These are phyloP conservation scores for Philopedon plagiatum DNA, from an alignment of 2,888 invertebrate species.

Conservation along the genomic window DNA sequence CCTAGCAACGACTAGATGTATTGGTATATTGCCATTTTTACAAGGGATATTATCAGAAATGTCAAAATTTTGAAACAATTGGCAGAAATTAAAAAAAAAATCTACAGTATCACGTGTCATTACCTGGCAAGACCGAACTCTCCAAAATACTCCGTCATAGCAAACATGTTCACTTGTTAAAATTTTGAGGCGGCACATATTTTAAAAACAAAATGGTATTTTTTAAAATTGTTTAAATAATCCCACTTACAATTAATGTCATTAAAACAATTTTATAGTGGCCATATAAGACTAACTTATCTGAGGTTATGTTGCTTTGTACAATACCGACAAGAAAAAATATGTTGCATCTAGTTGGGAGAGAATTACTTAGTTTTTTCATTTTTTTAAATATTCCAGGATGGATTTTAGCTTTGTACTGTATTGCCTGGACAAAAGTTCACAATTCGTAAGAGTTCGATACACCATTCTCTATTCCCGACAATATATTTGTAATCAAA, in stretches of 20 bases:
- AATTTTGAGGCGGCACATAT: slow-evolving; percentile 42
- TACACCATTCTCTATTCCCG: not conserved
- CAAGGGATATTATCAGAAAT: too few species aligned
- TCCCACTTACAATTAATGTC: not conserved
- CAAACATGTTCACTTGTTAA: slow-evolving; percentile 67
- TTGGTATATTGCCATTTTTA: too few species aligned
- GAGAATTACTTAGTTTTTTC: too few species aligned
- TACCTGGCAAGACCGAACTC: slow-evolving; percentile 71
- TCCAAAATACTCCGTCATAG: slow-evolving; percentile 72
- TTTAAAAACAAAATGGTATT: slow-evolving; percentile 11
- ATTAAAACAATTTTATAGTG: not conserved
- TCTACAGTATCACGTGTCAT: slow-evolving; percentile 37
- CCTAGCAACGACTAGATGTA: too few species aligned
- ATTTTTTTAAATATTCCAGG: too few species aligned
- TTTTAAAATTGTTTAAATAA: not conserved
- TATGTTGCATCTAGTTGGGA: too few species aligned
- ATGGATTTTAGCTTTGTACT: too few species aligned
- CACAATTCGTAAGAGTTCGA: not conserved
- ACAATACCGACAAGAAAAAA: not conserved
- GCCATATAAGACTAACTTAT: not conserved
- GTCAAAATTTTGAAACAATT: too few species aligned
- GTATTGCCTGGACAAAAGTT: too few species aligned
- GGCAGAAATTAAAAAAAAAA: not conserved
- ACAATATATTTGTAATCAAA: too few species aligned
- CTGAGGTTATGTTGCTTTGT: not conserved